These are phyloP conservation scores for Chrysopilus asiliformis DNA, from an alignment of 2,888 invertebrate species.

Conservation along the genomic window DNA sequence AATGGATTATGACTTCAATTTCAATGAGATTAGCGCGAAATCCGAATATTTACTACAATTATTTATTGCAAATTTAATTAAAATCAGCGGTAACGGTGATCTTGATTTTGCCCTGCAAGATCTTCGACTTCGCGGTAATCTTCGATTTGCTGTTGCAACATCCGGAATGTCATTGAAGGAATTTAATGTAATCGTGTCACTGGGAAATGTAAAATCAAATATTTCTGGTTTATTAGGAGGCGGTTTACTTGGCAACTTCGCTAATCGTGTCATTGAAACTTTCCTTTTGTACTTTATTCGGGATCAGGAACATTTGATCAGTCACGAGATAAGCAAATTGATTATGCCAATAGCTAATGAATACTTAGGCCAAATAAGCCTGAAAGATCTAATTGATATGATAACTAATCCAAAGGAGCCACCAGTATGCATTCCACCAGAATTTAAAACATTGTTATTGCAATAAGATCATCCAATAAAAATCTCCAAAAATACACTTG, in stretches of 20 bases:
- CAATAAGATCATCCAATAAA: no score
- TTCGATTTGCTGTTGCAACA: slow-evolving; percentile 8
- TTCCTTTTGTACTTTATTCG: not conserved
- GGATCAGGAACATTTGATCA: not conserved
- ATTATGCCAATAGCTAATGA: not conserved
- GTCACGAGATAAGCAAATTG: not conserved
- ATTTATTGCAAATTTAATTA: slow-evolving; percentile 7
- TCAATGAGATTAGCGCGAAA: slow-evolving; percentile 19
- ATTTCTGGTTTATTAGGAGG: slow-evolving; percentile 22
- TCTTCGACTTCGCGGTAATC: slow-evolving; percentile 6
- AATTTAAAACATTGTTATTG: no score
- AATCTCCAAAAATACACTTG: no score
- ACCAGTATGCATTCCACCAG: not conserved
- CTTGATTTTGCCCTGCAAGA: slow-evolving; percentile 9
- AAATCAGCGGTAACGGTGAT: slow-evolving; percentile 8
- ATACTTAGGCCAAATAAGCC: not conserved
- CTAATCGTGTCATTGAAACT: not conserved
- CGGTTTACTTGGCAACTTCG: not conserved
- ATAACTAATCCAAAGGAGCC: not conserved
- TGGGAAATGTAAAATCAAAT: slow-evolving; percentile 24
- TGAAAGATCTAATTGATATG: not conserved
- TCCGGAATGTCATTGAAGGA: slow-evolving; percentile 7
- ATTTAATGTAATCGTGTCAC: slow-evolving; percentile 20
- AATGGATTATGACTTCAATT: slow-evolving; percentile 24
- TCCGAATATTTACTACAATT: slow-evolving; percentile 22